Evolutionary conservation across 2,888 invertebrate genomes (phyloP).

Genomic region (Luperina nickerlii): DNA sequence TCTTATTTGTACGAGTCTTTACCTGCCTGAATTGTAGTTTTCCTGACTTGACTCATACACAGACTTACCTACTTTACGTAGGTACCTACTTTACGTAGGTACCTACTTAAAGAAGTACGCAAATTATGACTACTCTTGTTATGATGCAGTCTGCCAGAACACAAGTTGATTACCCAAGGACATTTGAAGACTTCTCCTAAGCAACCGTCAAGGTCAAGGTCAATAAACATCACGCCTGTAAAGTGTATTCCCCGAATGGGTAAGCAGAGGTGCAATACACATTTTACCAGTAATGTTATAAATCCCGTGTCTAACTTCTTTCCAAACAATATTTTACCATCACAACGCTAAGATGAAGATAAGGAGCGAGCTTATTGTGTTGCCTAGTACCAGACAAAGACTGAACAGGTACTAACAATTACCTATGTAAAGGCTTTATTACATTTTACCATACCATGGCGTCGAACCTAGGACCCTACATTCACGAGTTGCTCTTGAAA

Average conservation of each 20-base stretch:
- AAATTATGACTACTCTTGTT: conserved; percentile 8
- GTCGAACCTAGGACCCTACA: neutral
- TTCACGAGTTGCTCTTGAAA: neutral
- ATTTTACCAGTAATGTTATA: neutral
- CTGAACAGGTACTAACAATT: too few species aligned
- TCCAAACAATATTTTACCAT: neutral
- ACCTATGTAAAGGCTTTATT: neutral
- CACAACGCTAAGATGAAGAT: neutral
- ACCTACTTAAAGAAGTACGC: neutral
- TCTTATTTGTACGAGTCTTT: neutral
- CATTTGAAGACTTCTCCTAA: neutral
- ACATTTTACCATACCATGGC: neutral
- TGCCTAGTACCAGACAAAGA: neutral
- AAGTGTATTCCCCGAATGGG: neutral
- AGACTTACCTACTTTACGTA: neutral
- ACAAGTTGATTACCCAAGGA: neutral
- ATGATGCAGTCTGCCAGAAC: neutral
- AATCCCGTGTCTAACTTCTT: neutral
- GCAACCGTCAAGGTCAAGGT: neutral
- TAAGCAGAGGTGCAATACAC: too few species aligned
- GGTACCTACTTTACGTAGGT: too few species aligned
- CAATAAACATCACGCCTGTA: neutral
- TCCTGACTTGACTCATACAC: conserved; percentile 11
- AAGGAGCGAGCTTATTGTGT: too few species aligned
- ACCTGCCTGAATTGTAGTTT: neutral